Evolutionary conservation across 2,888 invertebrate species (phyloP).

Genomic region (Coecobrya sp.): DNA sequence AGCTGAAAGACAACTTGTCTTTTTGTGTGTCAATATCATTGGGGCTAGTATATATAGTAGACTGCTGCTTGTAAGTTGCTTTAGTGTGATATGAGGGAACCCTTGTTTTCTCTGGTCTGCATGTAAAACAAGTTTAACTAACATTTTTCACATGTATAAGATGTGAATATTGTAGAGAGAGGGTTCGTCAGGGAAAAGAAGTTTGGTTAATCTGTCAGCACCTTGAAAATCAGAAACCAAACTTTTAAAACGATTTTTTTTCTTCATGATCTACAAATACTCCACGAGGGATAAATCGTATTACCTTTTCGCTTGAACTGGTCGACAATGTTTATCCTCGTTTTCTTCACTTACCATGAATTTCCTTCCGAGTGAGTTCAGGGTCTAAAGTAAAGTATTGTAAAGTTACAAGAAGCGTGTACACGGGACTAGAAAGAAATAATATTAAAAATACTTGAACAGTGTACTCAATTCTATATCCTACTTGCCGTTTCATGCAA

Average conservation of each 20-base stretch:
- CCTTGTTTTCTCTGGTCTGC: conserved; percentile 18
- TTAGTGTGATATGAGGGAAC: conserved; percentile 24
- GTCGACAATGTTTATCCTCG: neutral
- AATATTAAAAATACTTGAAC: conserved; percentile 36
- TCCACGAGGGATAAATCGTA: neutral
- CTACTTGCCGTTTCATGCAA: neutral
- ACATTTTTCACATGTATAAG: neutral
- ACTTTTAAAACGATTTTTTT: conserved; percentile 1
- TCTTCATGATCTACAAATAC: neutral
- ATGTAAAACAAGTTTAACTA: conserved; percentile 39
- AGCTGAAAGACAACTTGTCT: conserved; percentile 54
- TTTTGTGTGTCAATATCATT: conserved; percentile 38
- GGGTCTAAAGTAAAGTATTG: neutral
- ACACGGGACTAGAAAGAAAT: neutral
- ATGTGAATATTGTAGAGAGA: conserved; percentile 3
- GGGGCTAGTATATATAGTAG: neutral
- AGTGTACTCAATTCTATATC: neutral
- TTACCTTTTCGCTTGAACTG: neutral
- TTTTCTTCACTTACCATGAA: neutral
- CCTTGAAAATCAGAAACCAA: conserved; percentile 24
- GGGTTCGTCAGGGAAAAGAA: conserved; percentile 10
- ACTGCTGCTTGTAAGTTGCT: neutral
- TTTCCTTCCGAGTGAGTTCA: conserved; percentile 24
- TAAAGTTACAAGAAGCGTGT: neutral
- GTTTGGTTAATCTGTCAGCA: conserved; percentile 48